Evolutionary conservation across 2,888 invertebrate species (phyloP), one percentile per base, ranked within the genome.

Genomic region (Eupithecia tripunctaria): DNA sequence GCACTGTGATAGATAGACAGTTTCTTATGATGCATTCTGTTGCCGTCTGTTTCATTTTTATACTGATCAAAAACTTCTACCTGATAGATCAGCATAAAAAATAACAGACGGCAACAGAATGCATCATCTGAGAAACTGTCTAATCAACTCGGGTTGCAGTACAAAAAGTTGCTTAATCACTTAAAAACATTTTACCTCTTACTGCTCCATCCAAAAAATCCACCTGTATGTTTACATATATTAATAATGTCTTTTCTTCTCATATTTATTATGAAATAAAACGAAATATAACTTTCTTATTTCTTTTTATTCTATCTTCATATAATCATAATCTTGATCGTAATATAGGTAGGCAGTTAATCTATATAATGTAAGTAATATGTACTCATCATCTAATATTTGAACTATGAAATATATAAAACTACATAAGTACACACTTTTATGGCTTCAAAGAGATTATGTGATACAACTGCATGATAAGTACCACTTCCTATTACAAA

Each of bases 291-390:
- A 10, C n/a, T 32, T 63, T 63, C n/a, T 36, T 32, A 36, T 63
- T 32, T 63, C 32, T 63, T 62, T 62, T 62, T 62, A 62, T 62
- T 62, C 62, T 63, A 63, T 63, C 32, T 63, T 29, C 36, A 63
- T n/a, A 10, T 60, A 59, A 27, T 60, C 15, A 18, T 8, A 60
- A 60, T 60, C 7, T 29, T 60, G 29, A 63, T 32, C 62, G n/a
- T 62, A 62, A 32, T 36, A 10, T 63, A 63, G 62, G 36, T 32
- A 32, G 12, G 32, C 12, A 63, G 12, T 36, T 21, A 63, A n/a
- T n/a, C 62, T 63, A 63, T 36, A n/a, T 63, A 36, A 12, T 63
- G 18, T n/a, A 32, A 15, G 29, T 60, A 29, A 32, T 18, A 1
- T 32, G n/a, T 29, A 18, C 18, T 51, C 47, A 36, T 43, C 18